Conservation (phyloP, 2,113 vertebrate genomes). For the Nothocercus julius region DNA sequence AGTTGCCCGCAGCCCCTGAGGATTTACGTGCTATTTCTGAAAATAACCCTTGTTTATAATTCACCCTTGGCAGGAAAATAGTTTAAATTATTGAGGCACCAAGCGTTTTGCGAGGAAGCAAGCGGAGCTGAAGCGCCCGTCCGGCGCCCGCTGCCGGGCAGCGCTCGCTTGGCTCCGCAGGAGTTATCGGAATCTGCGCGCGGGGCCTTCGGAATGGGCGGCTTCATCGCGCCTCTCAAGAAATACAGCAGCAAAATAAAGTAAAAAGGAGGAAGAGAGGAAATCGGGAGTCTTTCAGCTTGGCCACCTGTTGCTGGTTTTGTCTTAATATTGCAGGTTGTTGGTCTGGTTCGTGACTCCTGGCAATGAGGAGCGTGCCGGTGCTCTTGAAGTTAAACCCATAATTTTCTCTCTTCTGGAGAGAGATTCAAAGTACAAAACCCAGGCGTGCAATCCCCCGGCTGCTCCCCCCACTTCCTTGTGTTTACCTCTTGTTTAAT, state of each 20-base stretch:
- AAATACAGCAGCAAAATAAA: background rate
- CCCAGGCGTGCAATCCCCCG: background rate
- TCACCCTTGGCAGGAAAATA: conserved; percentile 41
- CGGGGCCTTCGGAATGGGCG: background rate
- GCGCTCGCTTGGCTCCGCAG: background rate
- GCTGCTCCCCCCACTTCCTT: background rate
- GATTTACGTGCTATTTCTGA: conserved; percentile 16
- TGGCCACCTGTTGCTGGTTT: background rate
- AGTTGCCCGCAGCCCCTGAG: background rate
- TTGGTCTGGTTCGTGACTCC: background rate
- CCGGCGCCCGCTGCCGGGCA: background rate
- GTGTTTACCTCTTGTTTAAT: background rate
- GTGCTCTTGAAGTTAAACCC: background rate
- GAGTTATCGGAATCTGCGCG: rapidly evolving
- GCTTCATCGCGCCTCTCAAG: background rate
- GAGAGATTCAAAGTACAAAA: background rate
- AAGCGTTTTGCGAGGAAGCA: conserved; percentile 37
- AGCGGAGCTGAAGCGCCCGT: conserved; percentile 16
- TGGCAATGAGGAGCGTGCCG: too few relatives aligned
- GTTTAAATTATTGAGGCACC: conserved; percentile 63
- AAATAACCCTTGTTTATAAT: conserved; percentile 60
- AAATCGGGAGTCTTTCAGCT: background rate
- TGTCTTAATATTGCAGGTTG: background rate
- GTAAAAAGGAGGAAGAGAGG: too few relatives aligned
- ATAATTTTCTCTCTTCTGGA: background rate